phyloP scores from a whole-genome alignment of 2,113 vertebrate genomes.

The Scortum barcoo region DNA sequence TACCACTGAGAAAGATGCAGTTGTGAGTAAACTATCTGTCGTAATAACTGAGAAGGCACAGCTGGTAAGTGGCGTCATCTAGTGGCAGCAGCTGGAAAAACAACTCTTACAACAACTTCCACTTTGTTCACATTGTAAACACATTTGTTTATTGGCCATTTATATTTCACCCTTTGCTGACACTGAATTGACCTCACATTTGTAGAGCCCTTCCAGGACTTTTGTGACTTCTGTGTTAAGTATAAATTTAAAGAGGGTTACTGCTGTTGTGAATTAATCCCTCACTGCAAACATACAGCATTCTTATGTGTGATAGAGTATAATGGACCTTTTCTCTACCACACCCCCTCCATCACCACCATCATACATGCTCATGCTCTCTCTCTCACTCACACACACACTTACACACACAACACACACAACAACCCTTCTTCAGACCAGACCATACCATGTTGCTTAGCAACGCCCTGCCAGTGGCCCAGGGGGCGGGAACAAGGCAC shows the following conservation, averaged over 20 bases:
- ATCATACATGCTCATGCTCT: slow-evolving; percentile 18
- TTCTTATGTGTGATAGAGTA: background rate
- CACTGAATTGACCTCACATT: background rate
- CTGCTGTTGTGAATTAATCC: background rate
- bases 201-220: background rate
- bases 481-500: slow-evolving; percentile 74
- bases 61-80: slow-evolving; percentile 53
- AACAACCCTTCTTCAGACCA: slow-evolving; percentile 64
- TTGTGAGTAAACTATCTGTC: background rate
- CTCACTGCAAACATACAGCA: background rate
- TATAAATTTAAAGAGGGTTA: slow-evolving; percentile 1
- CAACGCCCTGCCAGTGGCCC: slow-evolving; percentile 77
- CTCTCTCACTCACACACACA: too few species aligned
- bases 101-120: background rate
- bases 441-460: slow-evolving; percentile 76
- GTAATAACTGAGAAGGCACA: background rate
- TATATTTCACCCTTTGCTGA: background rate
- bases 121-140: background rate
- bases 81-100: slow-evolving; percentile 37
- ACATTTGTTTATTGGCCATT: background rate
- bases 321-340: slow-evolving; percentile 11
- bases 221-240: background rate
- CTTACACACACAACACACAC: too few species aligned
- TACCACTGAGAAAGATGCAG: background rate
- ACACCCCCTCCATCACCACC: slow-evolving; percentile 43